phyloP scores from a whole-genome alignment of 1,140 invertebrate species.

The Helicoverpa armigera region DNA sequence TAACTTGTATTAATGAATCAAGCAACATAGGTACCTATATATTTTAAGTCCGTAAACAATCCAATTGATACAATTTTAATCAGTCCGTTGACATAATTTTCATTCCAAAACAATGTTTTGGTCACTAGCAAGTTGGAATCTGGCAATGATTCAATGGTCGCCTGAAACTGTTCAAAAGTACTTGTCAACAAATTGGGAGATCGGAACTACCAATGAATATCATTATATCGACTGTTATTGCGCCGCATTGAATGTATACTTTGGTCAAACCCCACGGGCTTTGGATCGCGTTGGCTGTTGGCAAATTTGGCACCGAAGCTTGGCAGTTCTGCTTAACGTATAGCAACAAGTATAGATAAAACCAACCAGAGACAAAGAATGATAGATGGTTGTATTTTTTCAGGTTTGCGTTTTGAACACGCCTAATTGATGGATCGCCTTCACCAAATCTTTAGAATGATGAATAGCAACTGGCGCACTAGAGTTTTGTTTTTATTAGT shows the following conservation, averaged over 20 bases:
- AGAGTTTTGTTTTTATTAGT: conserved; percentile 16
- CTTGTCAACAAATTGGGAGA: conserved; percentile 11
- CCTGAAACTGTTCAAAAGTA: conserved; percentile 10
- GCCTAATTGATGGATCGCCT: conserved; percentile 33
- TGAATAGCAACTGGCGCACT: conserved; percentile 28
- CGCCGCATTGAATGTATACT: conserved; percentile 23
- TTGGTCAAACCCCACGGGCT: conserved; percentile 16
- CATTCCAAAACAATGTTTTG: background rate
- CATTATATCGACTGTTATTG: conserved; percentile 4
- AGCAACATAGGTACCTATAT: too few relatives aligned
- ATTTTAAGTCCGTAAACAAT: too few relatives aligned
- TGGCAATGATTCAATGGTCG: conserved; percentile 1
- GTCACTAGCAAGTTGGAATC: background rate
- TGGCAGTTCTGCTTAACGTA: background rate
- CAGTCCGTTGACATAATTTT: background rate
- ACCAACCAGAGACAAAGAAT: conserved; percentile 37
- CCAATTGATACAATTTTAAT: background rate
- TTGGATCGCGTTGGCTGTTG: background rate
- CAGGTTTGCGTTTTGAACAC: conserved; percentile 26
- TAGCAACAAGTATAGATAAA: conserved; percentile 38
- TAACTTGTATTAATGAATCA: background rate
- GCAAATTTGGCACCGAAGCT: conserved; percentile 16
- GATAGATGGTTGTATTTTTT: conserved; percentile 36
- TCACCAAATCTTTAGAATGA: conserved; percentile 38
- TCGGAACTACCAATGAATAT: conserved; percentile 26